Evolutionary conservation across 2,888 invertebrate genomes (phyloP).

Genomic region (Cantharis nigra): DNA sequence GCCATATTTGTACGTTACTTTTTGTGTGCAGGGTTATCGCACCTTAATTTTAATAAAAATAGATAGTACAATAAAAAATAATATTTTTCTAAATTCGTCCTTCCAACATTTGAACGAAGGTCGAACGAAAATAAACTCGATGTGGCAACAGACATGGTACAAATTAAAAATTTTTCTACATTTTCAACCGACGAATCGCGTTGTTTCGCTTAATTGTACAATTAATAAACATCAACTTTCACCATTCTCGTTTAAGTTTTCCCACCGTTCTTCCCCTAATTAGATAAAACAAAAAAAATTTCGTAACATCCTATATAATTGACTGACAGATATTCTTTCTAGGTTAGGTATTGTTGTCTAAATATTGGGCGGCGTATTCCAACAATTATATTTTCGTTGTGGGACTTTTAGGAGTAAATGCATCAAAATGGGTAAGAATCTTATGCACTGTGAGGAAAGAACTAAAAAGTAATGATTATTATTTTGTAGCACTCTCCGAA

Average conservation of each 20-base stretch:
- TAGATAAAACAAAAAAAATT: neutral
- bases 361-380: slow-evolving; percentile 1
- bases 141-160: neutral
- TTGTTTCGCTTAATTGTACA: neutral
- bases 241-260: neutral
- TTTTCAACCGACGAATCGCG: neutral
- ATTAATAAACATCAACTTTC: neutral
- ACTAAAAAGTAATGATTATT: neutral
- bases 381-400: neutral
- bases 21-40: slow-evolving; percentile 7
- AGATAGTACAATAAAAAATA: slow-evolving; percentile 5
- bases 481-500: slow-evolving; percentile 61
- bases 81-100: slow-evolving; percentile 4
- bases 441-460: neutral
- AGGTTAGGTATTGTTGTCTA: slow-evolving; percentile 2
- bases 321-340: neutral
- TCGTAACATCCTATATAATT: neutral
- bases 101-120: neutral
- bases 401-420: neutral
- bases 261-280: neutral
- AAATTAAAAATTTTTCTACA: neutral
- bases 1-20: slow-evolving; percentile 40
- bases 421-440: neutral
- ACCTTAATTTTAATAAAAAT: slow-evolving; percentile 6
- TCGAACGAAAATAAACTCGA: neutral